Evolutionary conservation across 2,797 vertebrate species (phyloP).

Genomic region (Characodon lateralis): DNA sequence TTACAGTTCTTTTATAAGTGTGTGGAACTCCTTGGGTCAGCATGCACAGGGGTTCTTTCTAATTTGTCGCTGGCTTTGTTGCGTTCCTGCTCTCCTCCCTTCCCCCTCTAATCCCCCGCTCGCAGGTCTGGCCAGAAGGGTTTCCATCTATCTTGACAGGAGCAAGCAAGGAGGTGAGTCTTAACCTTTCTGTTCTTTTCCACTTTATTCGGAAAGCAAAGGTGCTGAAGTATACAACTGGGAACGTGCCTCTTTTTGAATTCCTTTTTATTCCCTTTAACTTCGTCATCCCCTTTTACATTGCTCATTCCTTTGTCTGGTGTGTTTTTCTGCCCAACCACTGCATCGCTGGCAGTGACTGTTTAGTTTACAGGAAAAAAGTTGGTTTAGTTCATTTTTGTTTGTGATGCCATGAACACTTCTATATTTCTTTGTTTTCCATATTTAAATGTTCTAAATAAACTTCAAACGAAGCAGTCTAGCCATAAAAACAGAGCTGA

Average conservation of each 20-base stretch:
- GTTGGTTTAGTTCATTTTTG: not conserved
- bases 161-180: slow-evolving; percentile 96
- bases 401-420: not conserved
- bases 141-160: slow-evolving; percentile 94
- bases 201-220: slow-evolving; percentile 29
- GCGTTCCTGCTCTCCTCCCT: slow-evolving; percentile 43
- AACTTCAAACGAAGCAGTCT: not conserved
- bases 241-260: slow-evolving; percentile 15
- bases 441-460: not conserved
- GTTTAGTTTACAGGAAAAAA: not conserved
- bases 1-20: slow-evolving; percentile 4
- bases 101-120: slow-evolving; percentile 45
- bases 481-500: not conserved
- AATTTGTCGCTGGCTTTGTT: slow-evolving; percentile 75
- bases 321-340: slow-evolving; percentile 20
- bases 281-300: not conserved
- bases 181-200: slow-evolving; percentile 60
- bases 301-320: slow-evolving; percentile 28
- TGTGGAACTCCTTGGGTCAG: slow-evolving; percentile 42
- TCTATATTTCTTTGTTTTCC: too few relatives aligned
- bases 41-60: slow-evolving; percentile 57
- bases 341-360: slow-evolving; percentile 17
- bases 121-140: slow-evolving; percentile 91
- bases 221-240: slow-evolving; percentile 29
- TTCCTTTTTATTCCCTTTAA: slow-evolving; percentile 14